Percentiles rank a stretch among this genome's conserved stretches.
Evolutionary conservation across 2,113 vertebrate species (phyloP).

Genomic region (Cariama cristata): DNA sequence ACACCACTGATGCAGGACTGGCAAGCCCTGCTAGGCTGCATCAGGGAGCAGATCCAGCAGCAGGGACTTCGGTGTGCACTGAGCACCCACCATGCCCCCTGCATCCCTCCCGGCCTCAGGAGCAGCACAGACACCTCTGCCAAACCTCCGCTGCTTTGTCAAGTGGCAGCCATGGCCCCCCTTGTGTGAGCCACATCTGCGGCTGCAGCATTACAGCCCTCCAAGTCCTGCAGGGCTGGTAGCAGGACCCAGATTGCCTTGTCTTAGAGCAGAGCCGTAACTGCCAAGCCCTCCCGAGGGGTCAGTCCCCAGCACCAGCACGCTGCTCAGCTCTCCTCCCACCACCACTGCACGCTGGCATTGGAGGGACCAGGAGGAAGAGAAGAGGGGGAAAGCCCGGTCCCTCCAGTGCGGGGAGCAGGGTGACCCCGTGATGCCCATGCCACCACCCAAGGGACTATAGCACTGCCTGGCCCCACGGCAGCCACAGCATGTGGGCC

Average conservation of each 20-base stretch:
- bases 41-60: neutral
- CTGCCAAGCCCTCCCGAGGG: neutral
- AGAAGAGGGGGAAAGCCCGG: neutral
- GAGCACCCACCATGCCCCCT: fast-evolving
- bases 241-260: neutral
- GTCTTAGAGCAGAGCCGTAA: neutral
- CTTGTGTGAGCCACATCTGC: fast-evolving
- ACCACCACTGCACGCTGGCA: neutral
- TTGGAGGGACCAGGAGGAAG: neutral
- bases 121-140: neutral
- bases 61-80: fast-evolving
- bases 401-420: neutral
- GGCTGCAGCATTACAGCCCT: neutral
- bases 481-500: fast-evolving
- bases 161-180: fast-evolving
- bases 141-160: neutral
- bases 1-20: fast-evolving
- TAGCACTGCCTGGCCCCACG: fast-evolving
- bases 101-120: neutral
- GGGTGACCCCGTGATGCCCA: fast-evolving
- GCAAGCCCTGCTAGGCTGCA: neutral
- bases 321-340: neutral
- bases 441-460: neutral
- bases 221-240: neutral
- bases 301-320: neutral